A percentile compares a stretch with the other conserved stretches of the same genome.
Conservation (phyloP, 2,888 invertebrate species). For the Agrypnus murinus region DNA sequence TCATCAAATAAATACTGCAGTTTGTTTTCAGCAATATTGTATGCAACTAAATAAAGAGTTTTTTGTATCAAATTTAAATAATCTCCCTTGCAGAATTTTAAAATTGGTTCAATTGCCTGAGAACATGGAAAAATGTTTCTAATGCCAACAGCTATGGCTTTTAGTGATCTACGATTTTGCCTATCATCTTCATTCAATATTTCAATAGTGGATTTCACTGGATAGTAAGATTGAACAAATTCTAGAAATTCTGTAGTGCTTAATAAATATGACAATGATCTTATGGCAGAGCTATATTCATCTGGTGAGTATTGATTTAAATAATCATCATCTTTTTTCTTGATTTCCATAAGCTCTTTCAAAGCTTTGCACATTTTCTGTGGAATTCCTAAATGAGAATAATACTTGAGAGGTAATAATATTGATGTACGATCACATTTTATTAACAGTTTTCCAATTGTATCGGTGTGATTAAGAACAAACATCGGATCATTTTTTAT, state of each 20-base stretch:
- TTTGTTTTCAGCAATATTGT: conserved; percentile 34
- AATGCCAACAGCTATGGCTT: neutral
- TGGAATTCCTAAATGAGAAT: too few species aligned
- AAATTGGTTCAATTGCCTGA: conserved; percentile 17
- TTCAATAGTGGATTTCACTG: neutral
- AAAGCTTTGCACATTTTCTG: too few species aligned
- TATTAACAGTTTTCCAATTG: neutral
- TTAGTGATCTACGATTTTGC: neutral
- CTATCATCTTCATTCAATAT: neutral
- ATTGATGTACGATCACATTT: neutral
- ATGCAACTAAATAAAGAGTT: conserved; percentile 30
- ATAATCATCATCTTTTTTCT: neutral
- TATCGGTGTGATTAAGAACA: neutral
- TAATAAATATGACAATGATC: neutral
- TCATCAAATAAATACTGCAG: conserved; percentile 14
- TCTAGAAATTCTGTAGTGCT: too few species aligned
- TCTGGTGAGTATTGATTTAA: neutral
- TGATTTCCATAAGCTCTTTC: too few species aligned
- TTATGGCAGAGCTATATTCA: neutral
- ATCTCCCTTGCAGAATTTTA: conserved; percentile 39
- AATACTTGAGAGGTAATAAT: neutral
- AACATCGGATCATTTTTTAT: neutral
- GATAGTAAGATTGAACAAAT: too few species aligned
- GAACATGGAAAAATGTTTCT: conserved; percentile 9
- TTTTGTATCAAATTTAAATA: conserved; percentile 35